Evolutionary conservation across 2,888 invertebrate species (phyloP).

Genomic region (Hyposoter dolosus): DNA sequence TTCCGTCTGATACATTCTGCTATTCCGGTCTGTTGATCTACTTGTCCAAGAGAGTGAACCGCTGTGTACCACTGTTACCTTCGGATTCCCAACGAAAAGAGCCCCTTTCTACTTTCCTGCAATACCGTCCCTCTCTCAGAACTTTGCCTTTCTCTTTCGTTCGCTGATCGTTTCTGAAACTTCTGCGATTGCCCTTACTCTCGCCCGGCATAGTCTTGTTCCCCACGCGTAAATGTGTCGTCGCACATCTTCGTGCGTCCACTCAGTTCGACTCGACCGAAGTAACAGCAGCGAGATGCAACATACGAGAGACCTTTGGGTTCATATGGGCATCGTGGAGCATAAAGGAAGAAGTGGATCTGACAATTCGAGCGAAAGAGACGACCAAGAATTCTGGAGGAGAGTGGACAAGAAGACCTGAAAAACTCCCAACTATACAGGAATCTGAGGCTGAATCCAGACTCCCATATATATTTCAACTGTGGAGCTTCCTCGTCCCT

Average conservation of each 20-base stretch:
- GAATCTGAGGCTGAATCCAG: conserved; percentile 52
- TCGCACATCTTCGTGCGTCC: conserved; percentile 23
- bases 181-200: conserved; percentile 35
- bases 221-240: conserved; percentile 50
- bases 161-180: conserved; percentile 31
- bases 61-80: conserved; percentile 30
- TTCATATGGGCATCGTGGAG: conserved; percentile 47
- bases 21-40: conserved; percentile 45
- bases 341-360: conserved; percentile 26
- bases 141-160: conserved; percentile 53
- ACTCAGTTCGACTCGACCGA: conserved; percentile 18
- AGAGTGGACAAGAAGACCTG: conserved; percentile 71
- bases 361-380: conserved; percentile 44
- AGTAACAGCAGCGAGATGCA: conserved; percentile 36
- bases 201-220: conserved; percentile 50
- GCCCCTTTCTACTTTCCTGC: conserved; percentile 57
- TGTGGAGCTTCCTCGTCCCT: conserved; percentile 58
- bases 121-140: conserved; percentile 46
- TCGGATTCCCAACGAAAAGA: conserved; percentile 28
- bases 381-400: conserved; percentile 47
- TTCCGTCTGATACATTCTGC: conserved; percentile 17
- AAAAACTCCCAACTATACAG: conserved; percentile 13
- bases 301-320: conserved; percentile 18
- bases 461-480: conserved; percentile 72
- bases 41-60: conserved; percentile 21